These are phyloP conservation scores for Philonicus albiceps DNA, from an alignment of 2,888 invertebrate genomes.

Conservation along the genomic window DNA sequence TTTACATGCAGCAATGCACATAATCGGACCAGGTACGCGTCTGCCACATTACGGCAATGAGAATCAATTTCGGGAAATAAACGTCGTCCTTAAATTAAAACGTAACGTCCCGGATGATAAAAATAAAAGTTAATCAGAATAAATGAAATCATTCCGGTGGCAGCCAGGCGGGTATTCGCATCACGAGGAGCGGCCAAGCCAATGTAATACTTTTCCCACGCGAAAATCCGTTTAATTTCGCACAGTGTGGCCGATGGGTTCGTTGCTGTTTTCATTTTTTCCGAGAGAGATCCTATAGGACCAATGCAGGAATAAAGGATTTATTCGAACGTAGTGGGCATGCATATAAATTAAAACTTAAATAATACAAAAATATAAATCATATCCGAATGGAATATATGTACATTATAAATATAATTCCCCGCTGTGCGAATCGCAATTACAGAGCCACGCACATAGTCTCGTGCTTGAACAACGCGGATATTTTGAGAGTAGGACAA, in stretches of 20 bases:
- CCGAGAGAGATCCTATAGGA: neutral
- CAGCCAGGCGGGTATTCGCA: neutral
- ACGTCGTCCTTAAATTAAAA: constrained; percentile 41
- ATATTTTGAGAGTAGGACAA: neutral
- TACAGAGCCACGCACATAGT: neutral
- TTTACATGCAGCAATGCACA: neutral
- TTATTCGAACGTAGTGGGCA: constrained; percentile 12
- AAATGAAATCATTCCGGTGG: constrained; percentile 46
- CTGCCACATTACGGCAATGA: neutral
- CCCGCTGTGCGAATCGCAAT: constrained; percentile 1
- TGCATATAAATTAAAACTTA: constrained; percentile 36
- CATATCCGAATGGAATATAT: constrained; percentile 28
- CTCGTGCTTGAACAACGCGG: neutral
- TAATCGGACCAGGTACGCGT: neutral
- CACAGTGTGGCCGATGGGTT: neutral
- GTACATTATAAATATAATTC: constrained; percentile 37
- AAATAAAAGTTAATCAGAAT: constrained; percentile 45
- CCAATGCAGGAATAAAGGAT: constrained; percentile 26
- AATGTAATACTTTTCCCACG: neutral
- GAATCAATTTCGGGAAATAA: constrained; percentile 24
- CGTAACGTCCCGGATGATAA: constrained; percentile 33
- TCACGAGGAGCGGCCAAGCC: neutral
- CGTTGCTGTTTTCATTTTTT: neutral
- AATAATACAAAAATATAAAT: constrained; percentile 36
- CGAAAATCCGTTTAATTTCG: constrained; percentile 27